Evolutionary conservation across 2,113 vertebrate genomes (phyloP).

Genomic region (Verasper variegatus): DNA sequence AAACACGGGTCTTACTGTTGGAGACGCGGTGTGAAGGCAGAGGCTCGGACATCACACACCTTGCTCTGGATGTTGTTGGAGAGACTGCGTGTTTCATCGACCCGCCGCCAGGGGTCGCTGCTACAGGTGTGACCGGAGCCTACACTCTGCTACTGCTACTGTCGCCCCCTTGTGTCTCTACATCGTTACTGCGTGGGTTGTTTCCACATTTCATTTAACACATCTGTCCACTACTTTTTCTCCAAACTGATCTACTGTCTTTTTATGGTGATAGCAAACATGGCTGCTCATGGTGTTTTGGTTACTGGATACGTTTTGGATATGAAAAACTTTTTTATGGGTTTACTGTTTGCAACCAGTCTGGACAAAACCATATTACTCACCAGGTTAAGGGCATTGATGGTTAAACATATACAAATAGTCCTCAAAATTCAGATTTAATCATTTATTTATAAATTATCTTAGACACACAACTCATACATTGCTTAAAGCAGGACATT

Average conservation of each 20-base stretch:
- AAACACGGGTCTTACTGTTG: conserved; percentile 38
- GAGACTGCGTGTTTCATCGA: neutral
- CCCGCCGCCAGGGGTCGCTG: conserved; percentile 8
- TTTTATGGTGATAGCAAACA: no score
- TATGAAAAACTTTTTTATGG: no score
- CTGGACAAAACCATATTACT: neutral
- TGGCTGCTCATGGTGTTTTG: no score
- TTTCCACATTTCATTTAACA: neutral
- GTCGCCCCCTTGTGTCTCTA: conserved; percentile 38
- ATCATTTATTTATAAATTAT: neutral
- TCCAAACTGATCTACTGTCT: no score
- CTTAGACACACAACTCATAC: conserved; percentile 1
- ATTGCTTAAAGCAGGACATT: neutral
- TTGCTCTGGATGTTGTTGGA: conserved; percentile 44
- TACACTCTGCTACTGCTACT: neutral
- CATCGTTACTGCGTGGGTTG: no score
- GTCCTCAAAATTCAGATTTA: conserved; percentile 15
- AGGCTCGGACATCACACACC: conserved; percentile 46
- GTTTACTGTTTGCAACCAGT: neutral
- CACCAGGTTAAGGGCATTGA: neutral
- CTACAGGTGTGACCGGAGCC: conserved; percentile 36
- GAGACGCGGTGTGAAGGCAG: neutral
- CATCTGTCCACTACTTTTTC: neutral
- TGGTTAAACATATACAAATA: neutral
- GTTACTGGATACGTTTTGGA: no score